Percentiles rank a stretch among this genome's conserved stretches.
phyloP scores from a whole-genome alignment of 2,797 vertebrate species.

The Diplodus puntazzo region DNA sequence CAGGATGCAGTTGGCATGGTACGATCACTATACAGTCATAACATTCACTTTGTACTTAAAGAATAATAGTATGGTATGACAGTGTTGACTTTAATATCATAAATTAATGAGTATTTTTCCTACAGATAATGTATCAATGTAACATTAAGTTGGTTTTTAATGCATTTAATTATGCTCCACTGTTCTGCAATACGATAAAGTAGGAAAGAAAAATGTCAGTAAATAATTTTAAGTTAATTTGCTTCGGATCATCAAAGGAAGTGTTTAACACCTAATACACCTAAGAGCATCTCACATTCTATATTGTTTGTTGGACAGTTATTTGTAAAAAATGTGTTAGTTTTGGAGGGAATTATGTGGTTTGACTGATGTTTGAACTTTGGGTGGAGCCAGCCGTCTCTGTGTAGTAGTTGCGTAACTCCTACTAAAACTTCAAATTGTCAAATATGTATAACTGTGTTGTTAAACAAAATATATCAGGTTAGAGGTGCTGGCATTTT shows the following conservation, averaged over 20 bases:
- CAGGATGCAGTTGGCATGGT: slow-evolving; percentile 99
- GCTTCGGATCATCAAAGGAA: background rate
- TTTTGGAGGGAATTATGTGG: background rate
- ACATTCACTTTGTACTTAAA: background rate
- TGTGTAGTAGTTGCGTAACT: background rate
- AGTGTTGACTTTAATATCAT: background rate
- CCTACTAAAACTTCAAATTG: background rate
- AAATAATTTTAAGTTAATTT: background rate
- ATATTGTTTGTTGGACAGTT: background rate
- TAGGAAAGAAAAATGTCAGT: background rate
- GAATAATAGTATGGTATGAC: background rate
- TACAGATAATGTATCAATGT: background rate
- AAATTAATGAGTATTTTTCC: background rate
- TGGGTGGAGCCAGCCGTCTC: background rate
- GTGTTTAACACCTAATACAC: background rate
- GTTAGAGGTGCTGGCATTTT: background rate
- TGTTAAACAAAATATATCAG: background rate
- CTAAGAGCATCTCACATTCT: no score
- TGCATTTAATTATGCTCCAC: background rate
- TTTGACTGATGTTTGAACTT: background rate
- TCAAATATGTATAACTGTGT: background rate
- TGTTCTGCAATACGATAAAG: background rate
- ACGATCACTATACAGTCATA: slow-evolving; percentile 34
- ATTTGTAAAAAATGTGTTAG: background rate
- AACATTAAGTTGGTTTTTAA: background rate